Evolutionary conservation across 2,113 vertebrate species (phyloP), one percentile per base, ranked within the genome.

Genomic region (Dolichotis patagonum): DNA sequence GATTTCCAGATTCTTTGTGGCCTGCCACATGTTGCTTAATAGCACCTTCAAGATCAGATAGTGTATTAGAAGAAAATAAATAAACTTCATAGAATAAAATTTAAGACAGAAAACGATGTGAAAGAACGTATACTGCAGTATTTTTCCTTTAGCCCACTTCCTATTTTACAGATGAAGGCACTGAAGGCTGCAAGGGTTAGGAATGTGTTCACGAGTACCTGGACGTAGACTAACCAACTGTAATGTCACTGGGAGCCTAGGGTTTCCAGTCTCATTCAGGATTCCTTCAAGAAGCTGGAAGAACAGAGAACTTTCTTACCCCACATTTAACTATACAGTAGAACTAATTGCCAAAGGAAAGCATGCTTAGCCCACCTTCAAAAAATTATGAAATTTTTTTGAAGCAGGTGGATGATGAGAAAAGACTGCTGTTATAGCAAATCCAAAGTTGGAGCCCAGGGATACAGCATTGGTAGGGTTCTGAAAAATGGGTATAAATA

Each of bases 401-500:
- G 38, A 95, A 95, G 65, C n/a, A 41, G 8, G 43, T 35, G 17
- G 17, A 10, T 92, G 2, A 26, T 63, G 32, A 35, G 32, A 19
- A 67, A 78, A 78, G 41, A 49, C 6, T 22, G 11, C 94, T 56
- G 60, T 52, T 73, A 67, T 9, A 80, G 30, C 0, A 12, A 7
- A 28, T 81, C 8, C 60, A 62, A 22, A 28, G 32, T 43, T 22
- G 16, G 58, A 86, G 52, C n/a, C 49, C 11, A 52, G 63, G 49
- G n/a, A 56, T 54, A 52, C 49, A 62, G 10, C 11, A 65, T 26
- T 1, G 20, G 6, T 14, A 32, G 19, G 62, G 14, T 41, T 26
- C 60, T 93, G 84, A 94, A 85, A 94, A 95, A 73, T 78, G 32
- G 9, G 7, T 78, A 30, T 93, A 85, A 73, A 90, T 86, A 49